Percentiles rank a stretch among this genome's conserved stretches.
These are phyloP conservation scores for Drusus annulatus DNA, from an alignment of 1,140 invertebrate species.

Conservation along the genomic window DNA sequence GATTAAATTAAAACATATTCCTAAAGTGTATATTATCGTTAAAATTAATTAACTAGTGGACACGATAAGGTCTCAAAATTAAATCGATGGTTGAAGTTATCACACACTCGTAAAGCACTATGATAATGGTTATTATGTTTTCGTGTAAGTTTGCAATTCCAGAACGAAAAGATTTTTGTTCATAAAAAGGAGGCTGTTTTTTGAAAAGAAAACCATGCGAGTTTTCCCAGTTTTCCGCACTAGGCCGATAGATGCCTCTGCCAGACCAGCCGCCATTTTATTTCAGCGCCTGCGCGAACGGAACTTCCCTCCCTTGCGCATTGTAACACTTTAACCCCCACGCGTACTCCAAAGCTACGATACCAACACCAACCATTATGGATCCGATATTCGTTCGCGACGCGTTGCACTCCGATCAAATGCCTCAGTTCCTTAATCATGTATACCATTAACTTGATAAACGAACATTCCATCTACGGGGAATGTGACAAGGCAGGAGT, in stretches of 20 bases:
- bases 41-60: too few relatives aligned
- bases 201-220: background rate
- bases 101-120: too few relatives aligned
- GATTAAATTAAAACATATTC: too few relatives aligned
- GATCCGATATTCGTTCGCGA: conserved; percentile 32
- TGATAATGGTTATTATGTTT: too few relatives aligned
- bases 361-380: conserved; percentile 18
- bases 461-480: background rate
- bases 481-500: background rate
- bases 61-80: too few relatives aligned
- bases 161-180: too few relatives aligned
- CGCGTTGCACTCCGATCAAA: conserved; percentile 25
- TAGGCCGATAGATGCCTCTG: conserved; percentile 22
- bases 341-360: conserved; percentile 7
- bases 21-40: too few relatives aligned
- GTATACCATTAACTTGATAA: background rate
- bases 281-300: conserved; percentile 7
- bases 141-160: too few relatives aligned
- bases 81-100: too few relatives aligned
- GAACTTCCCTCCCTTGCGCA: conserved; percentile 20
- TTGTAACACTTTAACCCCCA: background rate
- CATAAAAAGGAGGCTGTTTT: background rate
- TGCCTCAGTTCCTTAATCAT: conserved; percentile 9
- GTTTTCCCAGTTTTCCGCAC: background rate
- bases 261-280: conserved; percentile 13